A percentile compares a stretch with the other conserved stretches of the same genome.
phyloP scores from a whole-genome alignment of 30 jellyfish, hydroid and myxozoan genomes.

The Chironex yamaguchii region DNA sequence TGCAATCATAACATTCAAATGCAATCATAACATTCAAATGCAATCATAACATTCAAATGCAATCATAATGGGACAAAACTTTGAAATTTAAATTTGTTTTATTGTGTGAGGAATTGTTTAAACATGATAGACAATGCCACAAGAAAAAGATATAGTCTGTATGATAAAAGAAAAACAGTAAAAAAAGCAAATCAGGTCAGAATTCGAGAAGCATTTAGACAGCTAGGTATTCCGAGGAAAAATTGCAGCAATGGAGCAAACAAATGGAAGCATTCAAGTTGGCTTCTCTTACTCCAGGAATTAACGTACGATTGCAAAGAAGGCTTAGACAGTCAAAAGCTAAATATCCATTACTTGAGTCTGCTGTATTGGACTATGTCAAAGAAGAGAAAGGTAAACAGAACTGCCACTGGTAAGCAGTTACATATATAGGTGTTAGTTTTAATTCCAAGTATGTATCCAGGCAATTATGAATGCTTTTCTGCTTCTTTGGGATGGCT shows the following conservation, averaged over 20 bases:
- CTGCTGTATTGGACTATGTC: not conserved
- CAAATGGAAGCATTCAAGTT: not conserved
- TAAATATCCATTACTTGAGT: not conserved
- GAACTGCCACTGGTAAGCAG: slow-evolving; percentile 9
- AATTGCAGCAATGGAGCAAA: not conserved
- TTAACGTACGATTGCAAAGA: not conserved
- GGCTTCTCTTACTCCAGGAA: not conserved
- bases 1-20: too few relatives aligned
- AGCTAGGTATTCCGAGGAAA: not conserved
- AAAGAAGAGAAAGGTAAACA: not conserved
- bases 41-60: not conserved
- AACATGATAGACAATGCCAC: not conserved
- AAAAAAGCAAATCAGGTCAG: not conserved
- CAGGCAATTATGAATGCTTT: not conserved
- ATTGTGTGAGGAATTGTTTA: not conserved
- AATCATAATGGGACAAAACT: too few relatives aligned
- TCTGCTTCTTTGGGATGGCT: not conserved
- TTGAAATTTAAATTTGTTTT: not conserved
- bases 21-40: not conserved
- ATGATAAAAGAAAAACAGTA: not conserved
- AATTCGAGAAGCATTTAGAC: not conserved
- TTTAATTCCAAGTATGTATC: not conserved
- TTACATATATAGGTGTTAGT: not conserved
- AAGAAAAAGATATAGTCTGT: not conserved
- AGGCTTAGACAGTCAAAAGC: not conserved